phyloP scores from a whole-genome alignment of 2,113 vertebrate genomes.

The Pitta sordida region DNA sequence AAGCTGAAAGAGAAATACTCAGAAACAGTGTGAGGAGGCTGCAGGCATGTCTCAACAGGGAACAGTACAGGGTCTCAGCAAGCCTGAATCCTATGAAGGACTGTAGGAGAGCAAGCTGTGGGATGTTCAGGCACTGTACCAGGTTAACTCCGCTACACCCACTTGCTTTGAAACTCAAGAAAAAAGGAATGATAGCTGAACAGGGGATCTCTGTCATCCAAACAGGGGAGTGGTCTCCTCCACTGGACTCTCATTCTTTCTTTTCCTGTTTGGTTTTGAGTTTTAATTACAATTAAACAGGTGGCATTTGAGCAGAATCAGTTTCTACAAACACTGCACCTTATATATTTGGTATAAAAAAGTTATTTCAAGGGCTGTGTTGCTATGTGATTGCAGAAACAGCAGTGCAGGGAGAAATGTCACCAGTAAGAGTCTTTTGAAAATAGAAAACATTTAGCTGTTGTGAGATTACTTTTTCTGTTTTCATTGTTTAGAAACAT shows the following conservation, averaged over 20 bases:
- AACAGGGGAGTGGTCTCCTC: neutral
- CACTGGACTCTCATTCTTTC: neutral
- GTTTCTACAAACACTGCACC: conserved; percentile 42
- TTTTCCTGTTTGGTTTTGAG: conserved; percentile 3
- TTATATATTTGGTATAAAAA: conserved; percentile 56
- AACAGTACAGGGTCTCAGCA: conserved; percentile 1
- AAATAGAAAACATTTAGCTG: conserved; percentile 61
- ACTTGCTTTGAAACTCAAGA: conserved; percentile 11
- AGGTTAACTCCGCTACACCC: neutral
- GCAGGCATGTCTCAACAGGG: neutral
- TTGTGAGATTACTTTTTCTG: conserved; percentile 49
- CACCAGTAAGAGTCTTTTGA: conserved; percentile 66
- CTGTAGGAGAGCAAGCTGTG: neutral
- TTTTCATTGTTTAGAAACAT: conserved; percentile 56
- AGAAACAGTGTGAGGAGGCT: neutral
- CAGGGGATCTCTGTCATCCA: neutral
- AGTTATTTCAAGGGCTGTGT: conserved; percentile 66
- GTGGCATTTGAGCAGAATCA: conserved; percentile 38
- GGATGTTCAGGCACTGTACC: conserved; percentile 10
- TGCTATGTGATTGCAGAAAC: conserved; percentile 69
- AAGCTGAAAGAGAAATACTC: neutral
- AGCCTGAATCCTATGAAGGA: neutral
- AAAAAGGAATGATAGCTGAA: neutral
- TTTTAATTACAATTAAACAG: conserved; percentile 60
- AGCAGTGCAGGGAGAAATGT: conserved; percentile 59